phyloP scores from a whole-genome alignment of 35 echinoderm and acorn worm species.

The Acanthaster planci region DNA sequence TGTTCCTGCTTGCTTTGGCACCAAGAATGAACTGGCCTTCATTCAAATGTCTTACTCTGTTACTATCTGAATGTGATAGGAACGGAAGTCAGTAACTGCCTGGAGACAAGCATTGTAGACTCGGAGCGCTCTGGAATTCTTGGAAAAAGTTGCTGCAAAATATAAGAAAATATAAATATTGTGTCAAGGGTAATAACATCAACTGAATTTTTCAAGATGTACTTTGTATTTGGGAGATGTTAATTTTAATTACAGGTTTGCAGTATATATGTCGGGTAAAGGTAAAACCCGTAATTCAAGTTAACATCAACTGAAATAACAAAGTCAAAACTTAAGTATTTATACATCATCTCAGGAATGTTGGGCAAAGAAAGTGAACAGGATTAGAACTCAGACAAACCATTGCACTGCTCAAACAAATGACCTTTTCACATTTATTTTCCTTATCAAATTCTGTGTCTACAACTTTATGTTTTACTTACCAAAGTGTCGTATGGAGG shows the following conservation, averaged over 20 bases:
- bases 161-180: not conserved
- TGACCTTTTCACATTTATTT: not conserved
- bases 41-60: constrained; percentile 33
- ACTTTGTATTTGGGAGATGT: too few relatives aligned
- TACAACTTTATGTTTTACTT: not conserved
- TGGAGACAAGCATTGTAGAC: constrained; percentile 59
- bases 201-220: too few relatives aligned
- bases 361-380: too few relatives aligned
- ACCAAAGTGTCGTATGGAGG: constrained; percentile 49
- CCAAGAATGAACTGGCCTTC: not conserved
- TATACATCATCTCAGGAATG: not conserved
- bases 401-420: not conserved
- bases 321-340: not conserved
- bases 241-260: too few relatives aligned
- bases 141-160: not conserved
- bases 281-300: too few relatives aligned
- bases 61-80: constrained; percentile 53
- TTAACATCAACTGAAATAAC: not conserved
- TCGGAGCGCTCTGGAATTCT: constrained; percentile 12
- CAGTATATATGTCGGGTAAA: too few relatives aligned
- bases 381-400: not conserved
- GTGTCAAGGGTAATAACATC: not conserved
- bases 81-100: constrained; percentile 51
- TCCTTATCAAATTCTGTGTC: not conserved
- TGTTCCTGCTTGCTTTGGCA: too few relatives aligned